Evolutionary conservation across 1,140 invertebrate species (phyloP).

Genomic region (Atopsyche davidsoni): DNA sequence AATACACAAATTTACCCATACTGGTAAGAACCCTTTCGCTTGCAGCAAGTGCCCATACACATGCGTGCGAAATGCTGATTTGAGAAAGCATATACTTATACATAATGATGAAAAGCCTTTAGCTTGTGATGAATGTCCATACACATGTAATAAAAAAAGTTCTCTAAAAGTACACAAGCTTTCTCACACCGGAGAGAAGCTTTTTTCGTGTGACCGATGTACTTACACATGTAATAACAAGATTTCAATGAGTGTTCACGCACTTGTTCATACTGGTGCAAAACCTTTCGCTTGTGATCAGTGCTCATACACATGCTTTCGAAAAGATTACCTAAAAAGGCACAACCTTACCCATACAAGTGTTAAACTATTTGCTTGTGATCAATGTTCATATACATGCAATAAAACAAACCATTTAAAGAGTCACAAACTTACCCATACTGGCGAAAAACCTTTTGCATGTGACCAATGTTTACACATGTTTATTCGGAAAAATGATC

Average conservation of each 20-base stretch:
- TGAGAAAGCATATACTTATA: conserved; percentile 7
- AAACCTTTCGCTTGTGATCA: background rate
- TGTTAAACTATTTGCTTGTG: too few relatives aligned
- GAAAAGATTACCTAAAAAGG: background rate
- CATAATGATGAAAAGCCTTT: background rate
- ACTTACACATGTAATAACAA: background rate
- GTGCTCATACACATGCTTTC: background rate
- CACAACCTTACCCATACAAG: too few relatives aligned
- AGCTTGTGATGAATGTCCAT: background rate
- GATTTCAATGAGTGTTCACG: background rate
- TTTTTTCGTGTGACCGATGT: background rate
- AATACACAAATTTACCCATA: conserved; percentile 7
- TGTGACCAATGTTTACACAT: too few relatives aligned
- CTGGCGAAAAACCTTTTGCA: too few relatives aligned
- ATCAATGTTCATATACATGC: too few relatives aligned
- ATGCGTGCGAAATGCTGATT: background rate
- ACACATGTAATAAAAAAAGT: background rate
- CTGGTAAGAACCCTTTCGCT: conserved; percentile 1
- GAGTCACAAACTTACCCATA: too few relatives aligned
- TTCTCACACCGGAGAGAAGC: background rate
- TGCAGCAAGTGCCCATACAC: conserved; percentile 12
- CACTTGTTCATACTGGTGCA: background rate
- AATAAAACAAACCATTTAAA: too few relatives aligned
- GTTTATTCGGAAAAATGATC: too few relatives aligned
- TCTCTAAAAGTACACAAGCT: background rate